These are phyloP conservation scores for Centropyge bicolor DNA, from an alignment of 2,797 vertebrate genomes.

Conservation along the genomic window DNA sequence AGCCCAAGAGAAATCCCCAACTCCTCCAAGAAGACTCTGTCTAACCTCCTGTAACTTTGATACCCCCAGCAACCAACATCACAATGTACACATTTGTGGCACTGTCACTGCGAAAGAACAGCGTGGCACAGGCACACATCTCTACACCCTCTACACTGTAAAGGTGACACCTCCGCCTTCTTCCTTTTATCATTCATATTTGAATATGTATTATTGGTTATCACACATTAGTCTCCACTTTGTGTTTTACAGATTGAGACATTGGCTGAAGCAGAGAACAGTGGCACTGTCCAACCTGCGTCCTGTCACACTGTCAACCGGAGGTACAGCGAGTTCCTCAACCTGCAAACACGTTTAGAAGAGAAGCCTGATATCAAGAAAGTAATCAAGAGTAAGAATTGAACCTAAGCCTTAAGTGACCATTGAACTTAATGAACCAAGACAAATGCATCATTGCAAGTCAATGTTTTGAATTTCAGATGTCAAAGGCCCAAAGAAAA, in stretches of 20 bases:
- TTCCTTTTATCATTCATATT: neutral
- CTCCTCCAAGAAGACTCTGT: conserved; percentile 70
- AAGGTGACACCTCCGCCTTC: conserved; percentile 85
- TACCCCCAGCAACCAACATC: conserved; percentile 83
- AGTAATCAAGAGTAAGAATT: conserved; percentile 92
- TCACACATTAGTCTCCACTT: neutral
- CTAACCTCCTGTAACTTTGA: conserved; percentile 87
- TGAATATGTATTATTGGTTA: neutral
- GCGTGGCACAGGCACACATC: conserved; percentile 88
- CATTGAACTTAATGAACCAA: neutral
- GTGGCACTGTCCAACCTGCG: conserved; percentile 43
- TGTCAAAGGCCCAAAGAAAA: conserved; percentile 96
- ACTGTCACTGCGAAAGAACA: conserved; percentile 91
- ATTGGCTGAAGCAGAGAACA: conserved; percentile 78
- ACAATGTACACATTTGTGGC: conserved; percentile 92
- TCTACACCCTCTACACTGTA: conserved; percentile 93
- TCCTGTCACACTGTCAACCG: conserved; percentile 91
- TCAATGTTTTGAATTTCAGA: conserved; percentile 80
- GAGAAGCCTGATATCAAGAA: conserved; percentile 93
- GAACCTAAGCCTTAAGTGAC: neutral
- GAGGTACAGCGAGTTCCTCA: conserved; percentile 97
- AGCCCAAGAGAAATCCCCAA: conserved; percentile 67
- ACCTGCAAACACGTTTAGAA: conserved; percentile 93
- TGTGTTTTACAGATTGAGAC: conserved; percentile 89
- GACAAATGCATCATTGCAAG: neutral